Evolutionary conservation across 2,888 invertebrate genomes (phyloP).

Genomic region (Agriotes lineatus): DNA sequence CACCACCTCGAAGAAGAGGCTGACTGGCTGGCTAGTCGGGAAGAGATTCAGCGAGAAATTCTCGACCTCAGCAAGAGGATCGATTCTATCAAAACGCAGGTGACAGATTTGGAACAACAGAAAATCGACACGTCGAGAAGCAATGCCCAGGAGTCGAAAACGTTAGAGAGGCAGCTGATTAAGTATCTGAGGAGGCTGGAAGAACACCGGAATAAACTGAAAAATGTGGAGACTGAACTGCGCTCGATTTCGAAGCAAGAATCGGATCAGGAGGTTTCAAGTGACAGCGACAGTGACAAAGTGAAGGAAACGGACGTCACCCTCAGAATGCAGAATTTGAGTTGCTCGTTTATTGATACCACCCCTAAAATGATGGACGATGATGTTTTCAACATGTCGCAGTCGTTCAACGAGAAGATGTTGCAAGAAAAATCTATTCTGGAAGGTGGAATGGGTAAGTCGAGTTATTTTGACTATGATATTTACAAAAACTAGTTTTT

Average conservation of each 20-base stretch:
- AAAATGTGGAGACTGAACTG: conserved; percentile 76
- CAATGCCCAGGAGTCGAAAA: conserved; percentile 77
- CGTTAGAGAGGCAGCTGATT: conserved; percentile 75
- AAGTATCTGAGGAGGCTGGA: conserved; percentile 74
- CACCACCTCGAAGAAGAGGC: conserved; percentile 95
- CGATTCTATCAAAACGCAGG: conserved; percentile 74
- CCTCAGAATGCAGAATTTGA: conserved; percentile 67
- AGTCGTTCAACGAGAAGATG: conserved; percentile 65
- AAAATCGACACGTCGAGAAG: conserved; percentile 74
- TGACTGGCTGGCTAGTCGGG: conserved; percentile 85
- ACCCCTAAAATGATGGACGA: conserved; percentile 56
- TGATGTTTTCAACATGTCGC: conserved; percentile 62
- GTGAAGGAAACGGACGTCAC: conserved; percentile 61
- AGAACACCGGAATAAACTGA: conserved; percentile 76
- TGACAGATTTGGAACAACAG: conserved; percentile 75
- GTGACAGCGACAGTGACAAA: conserved; percentile 69
- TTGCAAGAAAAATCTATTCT: conserved; percentile 63
- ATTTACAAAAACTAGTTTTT: too few relatives aligned
- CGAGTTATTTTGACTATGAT: conserved; percentile 28
- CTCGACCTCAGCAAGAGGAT: conserved; percentile 75
- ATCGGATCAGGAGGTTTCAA: conserved; percentile 62
- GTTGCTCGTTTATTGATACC: conserved; percentile 62
- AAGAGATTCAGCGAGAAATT: conserved; percentile 84
- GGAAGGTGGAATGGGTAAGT: conserved; percentile 59
- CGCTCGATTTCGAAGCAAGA: conserved; percentile 62